Base-by-base conservation (phyloP, 2,888 invertebrate species). In the Brachypterus glaber region DNA sequence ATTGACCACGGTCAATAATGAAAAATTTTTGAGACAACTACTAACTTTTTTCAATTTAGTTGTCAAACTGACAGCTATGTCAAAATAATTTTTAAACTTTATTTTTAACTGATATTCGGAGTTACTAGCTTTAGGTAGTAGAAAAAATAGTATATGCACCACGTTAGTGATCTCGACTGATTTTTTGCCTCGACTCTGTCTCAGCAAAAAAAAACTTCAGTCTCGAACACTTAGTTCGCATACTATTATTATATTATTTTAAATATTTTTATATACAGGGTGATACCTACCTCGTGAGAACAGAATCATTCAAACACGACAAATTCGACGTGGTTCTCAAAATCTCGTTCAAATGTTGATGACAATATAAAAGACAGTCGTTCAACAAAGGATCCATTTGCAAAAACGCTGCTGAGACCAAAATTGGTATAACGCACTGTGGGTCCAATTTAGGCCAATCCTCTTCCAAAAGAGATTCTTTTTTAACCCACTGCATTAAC, bases 401-500 rank as follows among this genome's bases (percentile, higher is more conserved):
- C 16, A 96, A 69, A 62, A 95, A 96, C 18, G 91, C 89, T 0
- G 95, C 93, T 0, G 93, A 95, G 0, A 95, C 90, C 42, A 95
- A 72, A 35, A 96, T 85, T 1, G 93, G 92, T 36, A 95, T 78
- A 2, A 92, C 93, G 63, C 89, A 92, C 54, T 74, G 77, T 0
- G 86, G 73, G 59, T 91, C 90, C 29, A 86, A 63, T 27, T 69
- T 63, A 0, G 87, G 86, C 73, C 77, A 76, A 48, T 77, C 77
- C 0, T 76, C 77, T 40, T 77, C 73, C 41, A 76, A 67, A 2
- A 76, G 70, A 1, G 73, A 67, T 50, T 83, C 83, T 17, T 77
- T 74, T 62, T 91, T 90, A n/a, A 93, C 87, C 89, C 93, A 95
- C 47, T 82, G 79, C 85, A 95, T 91, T 35, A 96, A 69, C 92